These are phyloP conservation scores for Trichonephila clavipes DNA, from an alignment of 1,140 invertebrate genomes.

Conservation along the genomic window DNA sequence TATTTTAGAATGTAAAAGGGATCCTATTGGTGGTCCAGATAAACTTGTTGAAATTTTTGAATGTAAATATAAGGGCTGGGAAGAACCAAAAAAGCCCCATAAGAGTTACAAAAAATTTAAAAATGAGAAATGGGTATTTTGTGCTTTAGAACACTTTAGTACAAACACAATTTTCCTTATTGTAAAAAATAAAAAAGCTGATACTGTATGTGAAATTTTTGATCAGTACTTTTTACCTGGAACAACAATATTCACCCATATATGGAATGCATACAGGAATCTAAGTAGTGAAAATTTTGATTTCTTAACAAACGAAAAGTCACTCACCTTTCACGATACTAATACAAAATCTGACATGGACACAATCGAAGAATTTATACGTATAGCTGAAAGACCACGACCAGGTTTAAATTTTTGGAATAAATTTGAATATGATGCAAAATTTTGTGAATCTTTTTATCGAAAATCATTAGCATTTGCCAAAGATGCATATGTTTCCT, in stretches of 20 bases:
- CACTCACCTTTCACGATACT: background rate
- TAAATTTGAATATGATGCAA: background rate
- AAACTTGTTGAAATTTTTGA: background rate
- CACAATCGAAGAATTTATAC: background rate
- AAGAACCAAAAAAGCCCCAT: background rate
- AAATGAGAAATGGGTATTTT: background rate
- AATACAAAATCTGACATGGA: background rate
- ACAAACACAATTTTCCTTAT: background rate
- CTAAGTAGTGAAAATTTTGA: background rate
- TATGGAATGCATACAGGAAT: background rate
- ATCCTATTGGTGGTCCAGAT: background rate
- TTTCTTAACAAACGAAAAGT: background rate
- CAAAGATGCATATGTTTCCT: background rate
- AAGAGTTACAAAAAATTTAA: background rate
- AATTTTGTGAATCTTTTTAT: background rate
- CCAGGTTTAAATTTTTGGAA: background rate
- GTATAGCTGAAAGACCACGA: background rate
- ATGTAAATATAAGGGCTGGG: background rate
- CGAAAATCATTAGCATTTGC: background rate
- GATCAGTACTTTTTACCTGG: background rate
- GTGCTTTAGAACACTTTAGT: background rate
- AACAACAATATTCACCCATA: background rate
- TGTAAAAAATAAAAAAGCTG: background rate
- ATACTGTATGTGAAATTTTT: background rate
- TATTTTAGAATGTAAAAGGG: background rate